Percentiles rank a stretch among this genome's conserved stretches.
phyloP scores from a whole-genome alignment of 2,888 invertebrate species.

The Rotaria macrura region DNA sequence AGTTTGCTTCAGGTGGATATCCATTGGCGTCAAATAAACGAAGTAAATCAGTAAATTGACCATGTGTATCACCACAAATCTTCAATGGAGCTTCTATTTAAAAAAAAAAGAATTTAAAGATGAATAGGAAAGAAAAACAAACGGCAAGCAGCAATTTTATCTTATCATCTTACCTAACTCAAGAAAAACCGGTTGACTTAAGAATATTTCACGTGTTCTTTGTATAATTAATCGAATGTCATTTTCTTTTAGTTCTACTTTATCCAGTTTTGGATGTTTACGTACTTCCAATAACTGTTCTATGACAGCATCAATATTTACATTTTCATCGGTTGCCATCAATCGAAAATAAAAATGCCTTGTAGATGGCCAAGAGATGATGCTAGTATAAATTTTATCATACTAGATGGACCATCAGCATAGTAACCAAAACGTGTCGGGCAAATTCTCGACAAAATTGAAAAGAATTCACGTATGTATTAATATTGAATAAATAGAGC shows the following conservation, averaged over 20 bases:
- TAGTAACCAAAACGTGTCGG: neutral
- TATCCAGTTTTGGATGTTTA: conserved; percentile 39
- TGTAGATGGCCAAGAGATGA: neutral
- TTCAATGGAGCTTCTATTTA: conserved; percentile 49
- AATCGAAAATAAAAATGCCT: neutral
- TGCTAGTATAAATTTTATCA: neutral
- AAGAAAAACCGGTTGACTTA: conserved; percentile 53
- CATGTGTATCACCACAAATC: conserved; percentile 54
- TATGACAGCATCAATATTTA: conserved; percentile 44
- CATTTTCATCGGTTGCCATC: conserved; percentile 35
- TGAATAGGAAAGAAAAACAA: no score
- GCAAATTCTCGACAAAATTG: no score
- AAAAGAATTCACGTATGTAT: neutral
- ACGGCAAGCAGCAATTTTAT: neutral
- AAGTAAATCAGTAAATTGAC: conserved; percentile 54
- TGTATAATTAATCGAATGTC: neutral
- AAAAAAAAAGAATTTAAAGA: no score
- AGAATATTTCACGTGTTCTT: conserved; percentile 45
- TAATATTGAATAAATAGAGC: neutral
- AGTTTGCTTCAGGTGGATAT: conserved; percentile 54
- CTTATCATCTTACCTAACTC: conserved; percentile 46
- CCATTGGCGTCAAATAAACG: conserved; percentile 53
- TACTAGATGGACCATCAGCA: neutral
- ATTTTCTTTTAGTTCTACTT: neutral
- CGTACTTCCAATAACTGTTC: conserved; percentile 42